phyloP scores from a whole-genome alignment of 2,888 invertebrate species.

The Plagodis dolabraria region DNA sequence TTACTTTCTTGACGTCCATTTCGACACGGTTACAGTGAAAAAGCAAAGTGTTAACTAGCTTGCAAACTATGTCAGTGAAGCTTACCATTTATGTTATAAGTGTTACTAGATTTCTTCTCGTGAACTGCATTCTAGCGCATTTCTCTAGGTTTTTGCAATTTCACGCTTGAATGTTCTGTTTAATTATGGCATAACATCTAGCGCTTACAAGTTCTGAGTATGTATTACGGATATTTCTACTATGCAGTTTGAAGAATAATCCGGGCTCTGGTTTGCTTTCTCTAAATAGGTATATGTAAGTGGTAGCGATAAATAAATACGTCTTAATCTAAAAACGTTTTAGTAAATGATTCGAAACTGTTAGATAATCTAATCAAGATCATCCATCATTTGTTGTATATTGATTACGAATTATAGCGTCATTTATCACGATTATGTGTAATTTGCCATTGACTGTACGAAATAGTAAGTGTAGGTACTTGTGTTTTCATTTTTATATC shows the following conservation, averaged over 20 bases:
- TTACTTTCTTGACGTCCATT: constrained; percentile 3
- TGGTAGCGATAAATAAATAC: not conserved
- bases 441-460: constrained; percentile 6
- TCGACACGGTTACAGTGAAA: constrained; percentile 2
- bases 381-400: constrained; percentile 3
- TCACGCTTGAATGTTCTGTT: constrained; percentile 6
- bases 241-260: no score
- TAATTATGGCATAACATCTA: constrained; percentile 1
- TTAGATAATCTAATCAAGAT: constrained; percentile 17
- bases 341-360: not conserved
- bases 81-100: constrained; percentile 31
- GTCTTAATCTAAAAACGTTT: not conserved
- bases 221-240: constrained; percentile 12
- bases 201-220: constrained; percentile 14
- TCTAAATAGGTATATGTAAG: no score
- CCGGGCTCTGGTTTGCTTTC: no score
- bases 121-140: constrained; percentile 20
- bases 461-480: no score
- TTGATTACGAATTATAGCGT: constrained; percentile 4
- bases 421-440: not conserved
- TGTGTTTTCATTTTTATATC: not conserved
- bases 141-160: constrained; percentile 20
- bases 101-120: constrained; percentile 27
- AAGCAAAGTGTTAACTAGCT: constrained; percentile 11
- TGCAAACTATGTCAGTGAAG: constrained; percentile 22